Evolutionary conservation across 2,888 invertebrate species (phyloP).

Genomic region (Oscheius sp.): DNA sequence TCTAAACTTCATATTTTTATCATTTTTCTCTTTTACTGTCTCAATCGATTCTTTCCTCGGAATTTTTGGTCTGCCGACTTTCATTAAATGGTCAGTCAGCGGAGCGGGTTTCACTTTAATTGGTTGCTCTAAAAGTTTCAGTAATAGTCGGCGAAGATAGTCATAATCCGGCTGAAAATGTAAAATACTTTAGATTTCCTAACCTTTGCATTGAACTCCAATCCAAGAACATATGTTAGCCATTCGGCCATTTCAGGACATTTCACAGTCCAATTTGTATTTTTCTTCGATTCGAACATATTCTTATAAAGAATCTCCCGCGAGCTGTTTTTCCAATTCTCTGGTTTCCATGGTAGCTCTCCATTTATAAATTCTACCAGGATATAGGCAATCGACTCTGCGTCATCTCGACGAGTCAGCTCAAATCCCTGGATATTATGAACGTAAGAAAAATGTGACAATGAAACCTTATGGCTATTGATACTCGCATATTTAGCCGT

Average conservation of each 20-base stretch:
- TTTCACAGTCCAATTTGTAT: slow-evolving; percentile 40
- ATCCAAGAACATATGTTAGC: slow-evolving; percentile 41
- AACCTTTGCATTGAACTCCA: slow-evolving; percentile 42
- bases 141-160: slow-evolving; percentile 38
- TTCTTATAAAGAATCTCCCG: slow-evolving; percentile 40
- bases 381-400: slow-evolving; percentile 60
- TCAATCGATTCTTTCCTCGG: too few species aligned
- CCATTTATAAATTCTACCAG: slow-evolving; percentile 55
- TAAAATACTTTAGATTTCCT: not conserved
- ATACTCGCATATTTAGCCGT: slow-evolving; percentile 61
- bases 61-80: not conserved
- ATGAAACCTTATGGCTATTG: slow-evolving; percentile 50
- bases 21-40: too few species aligned
- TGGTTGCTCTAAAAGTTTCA: slow-evolving; percentile 30
- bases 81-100: not conserved
- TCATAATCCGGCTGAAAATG: slow-evolving; percentile 55
- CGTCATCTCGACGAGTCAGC: slow-evolving; percentile 54
- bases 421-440: slow-evolving; percentile 43
- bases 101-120: not conserved
- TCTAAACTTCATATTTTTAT: not conserved
- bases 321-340: slow-evolving; percentile 10
- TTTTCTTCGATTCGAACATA: slow-evolving; percentile 51
- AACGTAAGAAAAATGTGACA: too few species aligned
- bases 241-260: slow-evolving; percentile 53
- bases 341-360: slow-evolving; percentile 57